Evolutionary conservation across 2,888 invertebrate species (phyloP), one percentile per base, ranked within the genome.

Genomic region (Allolobophora icterica): DNA sequence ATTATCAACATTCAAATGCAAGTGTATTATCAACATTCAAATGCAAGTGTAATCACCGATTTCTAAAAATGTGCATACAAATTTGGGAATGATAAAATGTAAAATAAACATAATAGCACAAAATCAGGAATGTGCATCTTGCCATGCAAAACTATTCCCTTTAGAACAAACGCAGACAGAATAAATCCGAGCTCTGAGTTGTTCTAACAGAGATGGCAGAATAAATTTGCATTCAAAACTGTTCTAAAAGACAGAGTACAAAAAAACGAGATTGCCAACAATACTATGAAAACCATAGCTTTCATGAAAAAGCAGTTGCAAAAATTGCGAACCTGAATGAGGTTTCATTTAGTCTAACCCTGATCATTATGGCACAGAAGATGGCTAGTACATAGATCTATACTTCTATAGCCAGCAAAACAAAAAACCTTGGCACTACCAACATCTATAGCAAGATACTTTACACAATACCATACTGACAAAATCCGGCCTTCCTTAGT

Each of bases 41-140:
- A 71, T 52, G 52, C 30, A 24, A 52, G 2, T 2, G 24, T 21
- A 71, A 71, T 71, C 71, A 71, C 71, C 30, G 71, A 11, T 71
- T 71, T 71, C 30, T n/a, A 71, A 71, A 30, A 71, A 71, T n/a
- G 30, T 71, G 71, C 71, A 71, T 71, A 71, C 71, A 71, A 71
- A 71, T 30, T n/a, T 71, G 30, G n/a, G 71, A n/a, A 71, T 71
- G 71, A 71, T n/a, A 71, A 30, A n/a, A 30, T 71, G 71, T 30
- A n/a, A 71, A n/a, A 71, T n/a, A 30, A n/a, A 71, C 71, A n/a
- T 30, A 5, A 58, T 30, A 58, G 58, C 4, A 52, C 52, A 52
- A 52, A 52, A 52, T n/a, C 19, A 42, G 42, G 33, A 89, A 89
- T 45, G 42, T 89, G 45, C 89, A 89, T 45, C 17, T 89, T 45